Conservation (phyloP, 2,888 invertebrate species). For the Pristionchus entomophagus region DNA sequence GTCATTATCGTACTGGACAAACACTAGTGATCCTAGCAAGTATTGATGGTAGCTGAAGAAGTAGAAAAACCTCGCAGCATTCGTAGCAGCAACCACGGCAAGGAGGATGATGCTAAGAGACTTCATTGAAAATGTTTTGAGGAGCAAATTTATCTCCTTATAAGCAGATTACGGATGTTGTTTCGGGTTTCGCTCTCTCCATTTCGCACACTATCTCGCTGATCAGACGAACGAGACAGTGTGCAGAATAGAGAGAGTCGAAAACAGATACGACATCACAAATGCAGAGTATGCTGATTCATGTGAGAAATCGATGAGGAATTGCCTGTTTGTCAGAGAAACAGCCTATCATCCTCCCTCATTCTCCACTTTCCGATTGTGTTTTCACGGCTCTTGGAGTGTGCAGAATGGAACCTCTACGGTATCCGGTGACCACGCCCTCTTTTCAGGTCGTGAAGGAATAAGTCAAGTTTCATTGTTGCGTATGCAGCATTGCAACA, state of each 20-base stretch:
- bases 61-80: not conserved
- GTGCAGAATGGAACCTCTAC: not conserved
- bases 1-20: not conserved
- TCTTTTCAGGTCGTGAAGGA: slow-evolving; percentile 16
- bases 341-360: too few relatives aligned
- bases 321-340: too few relatives aligned
- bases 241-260: too few relatives aligned
- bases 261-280: too few relatives aligned
- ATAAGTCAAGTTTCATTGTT: slow-evolving; percentile 3
- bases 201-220: too few relatives aligned
- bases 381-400: not conserved
- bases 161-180: too few relatives aligned
- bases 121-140: not conserved
- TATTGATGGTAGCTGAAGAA: not conserved
- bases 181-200: too few relatives aligned
- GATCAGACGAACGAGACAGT: too few relatives aligned
- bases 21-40: not conserved
- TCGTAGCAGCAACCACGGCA: not conserved
- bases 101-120: not conserved
- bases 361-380: too few relatives aligned
- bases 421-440: not conserved
- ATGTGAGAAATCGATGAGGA: not conserved
- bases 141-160: not conserved
- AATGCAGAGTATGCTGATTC: not conserved
- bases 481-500: not conserved